Evolutionary conservation across 1,140 invertebrate genomes (phyloP).

Genomic region (Catajapyx aquilonaris): DNA sequence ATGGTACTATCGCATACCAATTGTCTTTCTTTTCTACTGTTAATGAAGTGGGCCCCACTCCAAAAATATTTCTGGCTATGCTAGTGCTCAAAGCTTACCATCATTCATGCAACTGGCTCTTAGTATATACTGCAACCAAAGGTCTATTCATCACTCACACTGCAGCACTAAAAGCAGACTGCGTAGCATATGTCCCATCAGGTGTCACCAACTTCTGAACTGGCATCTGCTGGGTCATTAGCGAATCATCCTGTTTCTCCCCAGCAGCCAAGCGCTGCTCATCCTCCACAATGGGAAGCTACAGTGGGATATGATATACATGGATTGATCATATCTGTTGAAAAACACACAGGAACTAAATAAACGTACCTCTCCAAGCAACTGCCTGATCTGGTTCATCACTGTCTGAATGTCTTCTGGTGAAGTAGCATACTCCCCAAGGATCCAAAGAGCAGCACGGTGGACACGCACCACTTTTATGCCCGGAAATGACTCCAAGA

Average conservation of each 20-base stretch:
- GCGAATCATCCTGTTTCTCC: slow-evolving; percentile 32
- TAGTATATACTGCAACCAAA: slow-evolving; percentile 1
- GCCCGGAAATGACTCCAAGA: slow-evolving; percentile 58
- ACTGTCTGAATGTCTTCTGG: slow-evolving; percentile 58
- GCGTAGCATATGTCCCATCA: slow-evolving; percentile 96
- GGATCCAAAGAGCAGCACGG: slow-evolving; percentile 88
- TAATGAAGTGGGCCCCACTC: too few relatives aligned
- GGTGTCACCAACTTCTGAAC: slow-evolving; percentile 65
- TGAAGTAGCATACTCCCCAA: slow-evolving; percentile 81
- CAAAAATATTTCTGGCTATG: too few relatives aligned
- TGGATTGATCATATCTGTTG: too few relatives aligned
- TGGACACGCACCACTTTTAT: slow-evolving; percentile 75
- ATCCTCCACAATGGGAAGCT: slow-evolving; percentile 72
- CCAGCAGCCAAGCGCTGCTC: slow-evolving; percentile 51
- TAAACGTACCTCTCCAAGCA: slow-evolving; percentile 55
- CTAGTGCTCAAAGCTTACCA: too few relatives aligned
- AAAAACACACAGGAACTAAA: too few relatives aligned
- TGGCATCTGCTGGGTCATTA: slow-evolving; percentile 13
- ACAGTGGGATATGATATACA: slow-evolving; percentile 11
- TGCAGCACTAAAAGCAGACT: slow-evolving; percentile 80
- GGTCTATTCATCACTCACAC: slow-evolving; percentile 26
- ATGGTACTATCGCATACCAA: too few relatives aligned
- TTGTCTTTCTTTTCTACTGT: too few relatives aligned
- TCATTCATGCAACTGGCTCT: too few relatives aligned
- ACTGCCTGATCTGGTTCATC: slow-evolving; percentile 47